Conservation (phyloP, 2,888 invertebrate genomes). For the Mylabris sibirica region DNA sequence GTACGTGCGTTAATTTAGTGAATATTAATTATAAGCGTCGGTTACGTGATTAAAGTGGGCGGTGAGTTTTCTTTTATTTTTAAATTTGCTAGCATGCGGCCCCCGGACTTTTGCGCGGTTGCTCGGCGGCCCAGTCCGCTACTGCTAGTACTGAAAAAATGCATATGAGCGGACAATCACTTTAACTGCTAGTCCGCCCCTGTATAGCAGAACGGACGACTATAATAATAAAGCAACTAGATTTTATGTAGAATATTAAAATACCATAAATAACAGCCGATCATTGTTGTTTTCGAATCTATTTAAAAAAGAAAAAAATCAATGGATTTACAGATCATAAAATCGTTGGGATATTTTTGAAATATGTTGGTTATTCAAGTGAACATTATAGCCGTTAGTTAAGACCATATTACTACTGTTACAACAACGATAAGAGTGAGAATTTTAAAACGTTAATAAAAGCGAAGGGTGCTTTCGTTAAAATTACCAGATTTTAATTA, state of each 20-base stretch:
- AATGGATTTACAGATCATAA: not conserved
- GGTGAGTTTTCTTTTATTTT: too few species aligned
- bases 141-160: too few species aligned
- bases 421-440: conserved; percentile 1
- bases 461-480: not conserved
- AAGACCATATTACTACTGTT: not conserved
- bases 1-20: too few species aligned
- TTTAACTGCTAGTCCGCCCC: not conserved
- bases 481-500: not conserved
- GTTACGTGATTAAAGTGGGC: too few species aligned
- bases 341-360: not conserved
- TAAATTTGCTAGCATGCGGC: too few species aligned
- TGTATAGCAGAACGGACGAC: not conserved
- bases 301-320: not conserved
- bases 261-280: not conserved
- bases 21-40: too few species aligned
- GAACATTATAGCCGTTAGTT: not conserved
- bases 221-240: not conserved
- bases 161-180: too few species aligned
- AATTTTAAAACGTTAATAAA: not conserved
- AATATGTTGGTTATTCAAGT: not conserved
- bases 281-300: not conserved
- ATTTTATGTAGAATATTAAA: not conserved
- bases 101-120: too few species aligned
- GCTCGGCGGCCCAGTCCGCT: too few species aligned